These are phyloP conservation scores for Tenthredo notha DNA, from an alignment of 2,888 invertebrate genomes.

Conservation along the genomic window DNA sequence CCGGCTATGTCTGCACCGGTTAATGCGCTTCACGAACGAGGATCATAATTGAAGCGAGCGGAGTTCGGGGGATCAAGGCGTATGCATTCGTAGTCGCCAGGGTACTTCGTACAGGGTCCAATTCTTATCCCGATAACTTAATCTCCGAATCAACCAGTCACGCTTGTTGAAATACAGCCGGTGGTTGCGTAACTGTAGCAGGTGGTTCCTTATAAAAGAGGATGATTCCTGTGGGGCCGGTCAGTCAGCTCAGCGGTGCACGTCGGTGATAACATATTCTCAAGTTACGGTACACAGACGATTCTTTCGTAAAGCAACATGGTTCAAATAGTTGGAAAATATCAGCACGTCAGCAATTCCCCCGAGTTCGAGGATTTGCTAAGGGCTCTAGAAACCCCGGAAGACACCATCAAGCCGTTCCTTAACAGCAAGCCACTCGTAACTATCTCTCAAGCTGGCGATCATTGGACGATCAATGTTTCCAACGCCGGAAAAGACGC, in stretches of 20 bases:
- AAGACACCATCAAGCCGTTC: slow-evolving; percentile 66
- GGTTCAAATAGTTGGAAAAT: slow-evolving; percentile 74
- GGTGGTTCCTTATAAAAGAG: slow-evolving; percentile 37
- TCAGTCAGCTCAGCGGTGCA: slow-evolving; percentile 41
- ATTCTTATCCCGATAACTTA: slow-evolving; percentile 47
- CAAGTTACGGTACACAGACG: slow-evolving; percentile 1
- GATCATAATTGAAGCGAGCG: not conserved
- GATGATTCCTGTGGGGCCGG: not conserved
- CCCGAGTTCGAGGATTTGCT: slow-evolving; percentile 75
- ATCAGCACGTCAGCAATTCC: slow-evolving; percentile 69
- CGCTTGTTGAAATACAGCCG: slow-evolving; percentile 66
- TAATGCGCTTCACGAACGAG: not conserved
- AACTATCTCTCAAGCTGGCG: slow-evolving; percentile 67
- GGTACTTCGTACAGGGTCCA: slow-evolving; percentile 49
- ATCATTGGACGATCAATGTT: slow-evolving; percentile 71
- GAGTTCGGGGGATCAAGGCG: not conserved
- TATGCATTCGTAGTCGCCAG: slow-evolving; percentile 11
- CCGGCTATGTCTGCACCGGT: slow-evolving; percentile 9
- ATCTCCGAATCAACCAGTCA: slow-evolving; percentile 49
- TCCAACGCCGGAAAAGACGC: slow-evolving; percentile 69
- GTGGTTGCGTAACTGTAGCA: slow-evolving; percentile 53
- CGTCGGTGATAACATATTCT: not conserved
- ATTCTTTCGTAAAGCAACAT: slow-evolving; percentile 63
- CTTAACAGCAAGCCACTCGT: slow-evolving; percentile 71
- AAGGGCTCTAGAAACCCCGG: slow-evolving; percentile 67